Evolutionary conservation across 2,797 vertebrate genomes (phyloP), one percentile per base, ranked within the genome.

Genomic region (Eulemur rubriventer): DNA sequence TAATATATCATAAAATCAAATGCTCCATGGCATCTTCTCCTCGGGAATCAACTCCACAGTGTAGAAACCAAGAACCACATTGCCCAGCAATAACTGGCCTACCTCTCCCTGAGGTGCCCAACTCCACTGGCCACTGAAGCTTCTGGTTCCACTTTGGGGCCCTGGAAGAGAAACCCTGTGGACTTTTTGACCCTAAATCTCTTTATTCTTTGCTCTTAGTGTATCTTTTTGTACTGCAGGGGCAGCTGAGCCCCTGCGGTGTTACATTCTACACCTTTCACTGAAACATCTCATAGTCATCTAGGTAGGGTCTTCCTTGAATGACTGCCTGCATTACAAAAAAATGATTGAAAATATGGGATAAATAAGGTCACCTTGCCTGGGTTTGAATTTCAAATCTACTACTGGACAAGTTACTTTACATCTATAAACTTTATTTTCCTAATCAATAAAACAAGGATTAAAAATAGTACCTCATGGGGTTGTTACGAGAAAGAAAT

Each of bases 401-500:
- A 63, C 35, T 30, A 11, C 3, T 38, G 41, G 28, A 30, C 13
- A 89, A 90, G n/a, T 87, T 78, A 81, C 12, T 78, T 91, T 57
- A 12, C 11, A 48, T 65, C 28, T 76, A 57, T 35, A 80, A 92
- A 46, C n/a, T 28, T 93, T 48, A 88, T 92, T 84, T 90, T 94
- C 59, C 76, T 92, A 92, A 88, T 81, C 33, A 55, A 28, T 55
- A 50, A 95, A 96, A 41, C 33, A 84, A 30, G 30, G 52, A 72
- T 79, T 79, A 59, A 96, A 81, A 90, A 52, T 70, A 88, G 6
- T 43, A 55, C 48, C 61, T 35, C 48, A 26, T 26, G 52, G 9
- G 28, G n/a, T 86, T 90, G 30, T 72, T 87, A 30, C 5, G 52
- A 96, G 63, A 91, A 97, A 28, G 91, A 89, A 89, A 92, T 79